These are phyloP conservation scores for Lathronympha strigana DNA, from an alignment of 2,888 invertebrate genomes.

Conservation along the genomic window DNA sequence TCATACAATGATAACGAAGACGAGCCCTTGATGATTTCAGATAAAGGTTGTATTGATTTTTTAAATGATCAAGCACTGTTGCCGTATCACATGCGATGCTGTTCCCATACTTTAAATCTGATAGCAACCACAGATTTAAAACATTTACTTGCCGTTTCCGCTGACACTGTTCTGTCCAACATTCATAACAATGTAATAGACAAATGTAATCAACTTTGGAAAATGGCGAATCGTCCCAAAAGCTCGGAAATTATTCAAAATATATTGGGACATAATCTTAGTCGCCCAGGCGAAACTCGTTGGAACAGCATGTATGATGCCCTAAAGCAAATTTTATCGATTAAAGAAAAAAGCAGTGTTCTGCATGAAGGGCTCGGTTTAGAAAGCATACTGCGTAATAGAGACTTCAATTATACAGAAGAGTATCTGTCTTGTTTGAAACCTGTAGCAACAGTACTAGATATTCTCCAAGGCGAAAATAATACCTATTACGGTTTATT, in stretches of 20 bases:
- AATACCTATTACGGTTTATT: not conserved
- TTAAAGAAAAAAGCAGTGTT: conserved; percentile 10
- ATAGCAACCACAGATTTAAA: conserved; percentile 40
- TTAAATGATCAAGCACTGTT: not conserved
- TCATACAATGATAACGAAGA: conserved; percentile 1
- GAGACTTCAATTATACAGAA: conserved; percentile 7
- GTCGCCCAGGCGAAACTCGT: conserved; percentile 33
- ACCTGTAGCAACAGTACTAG: not conserved
- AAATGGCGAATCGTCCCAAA: conserved; percentile 41
- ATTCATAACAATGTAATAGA: conserved; percentile 38
- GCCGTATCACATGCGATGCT: conserved; percentile 35
- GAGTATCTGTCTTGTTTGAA: conserved; percentile 7
- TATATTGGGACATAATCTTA: conserved; percentile 37
- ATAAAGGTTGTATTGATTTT: conserved; percentile 6
- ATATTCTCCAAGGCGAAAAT: not conserved
- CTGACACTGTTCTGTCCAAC: conserved; percentile 29
- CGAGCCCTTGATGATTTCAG: conserved; percentile 3
- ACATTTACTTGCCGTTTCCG: conserved; percentile 31
- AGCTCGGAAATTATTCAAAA: conserved; percentile 39
- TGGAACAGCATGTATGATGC: conserved; percentile 25
- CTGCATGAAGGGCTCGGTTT: conserved; percentile 3
- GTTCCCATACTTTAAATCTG: conserved; percentile 41
- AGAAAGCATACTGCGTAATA: conserved; percentile 8
- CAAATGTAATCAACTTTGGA: conserved; percentile 41
- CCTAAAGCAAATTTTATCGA: conserved; percentile 4